Percentiles rank a stretch among this genome's conserved stretches.
Conservation (phyloP, 2,797 vertebrate species). For the Helarctos malayanus region DNA sequence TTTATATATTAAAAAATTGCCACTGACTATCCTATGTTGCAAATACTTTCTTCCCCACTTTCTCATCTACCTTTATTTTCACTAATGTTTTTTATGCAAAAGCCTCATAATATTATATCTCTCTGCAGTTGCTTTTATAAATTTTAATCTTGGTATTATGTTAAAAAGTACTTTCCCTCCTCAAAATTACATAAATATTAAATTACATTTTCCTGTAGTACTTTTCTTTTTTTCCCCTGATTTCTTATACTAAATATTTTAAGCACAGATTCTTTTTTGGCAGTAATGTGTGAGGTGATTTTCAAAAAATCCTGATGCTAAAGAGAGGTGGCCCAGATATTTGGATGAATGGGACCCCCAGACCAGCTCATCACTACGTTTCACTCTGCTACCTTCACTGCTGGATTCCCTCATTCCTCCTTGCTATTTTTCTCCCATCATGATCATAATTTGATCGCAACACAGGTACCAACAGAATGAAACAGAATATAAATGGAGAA, state of each 20-base stretch:
- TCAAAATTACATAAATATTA: not conserved
- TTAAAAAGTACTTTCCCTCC: not conserved
- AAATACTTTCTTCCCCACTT: not conserved
- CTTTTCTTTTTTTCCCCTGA: not conserved
- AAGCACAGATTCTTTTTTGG: not conserved
- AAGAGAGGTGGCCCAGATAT: not conserved
- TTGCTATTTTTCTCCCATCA: not conserved
- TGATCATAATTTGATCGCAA: not conserved
- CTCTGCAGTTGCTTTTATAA: not conserved
- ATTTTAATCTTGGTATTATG: not conserved
- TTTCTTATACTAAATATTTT: not conserved
- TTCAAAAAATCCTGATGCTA: not conserved
- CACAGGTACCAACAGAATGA: not conserved
- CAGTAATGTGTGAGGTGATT: not conserved
- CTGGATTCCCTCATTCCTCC: not conserved
- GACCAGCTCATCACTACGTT: not conserved
- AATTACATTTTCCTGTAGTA: not conserved
- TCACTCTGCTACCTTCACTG: not conserved
- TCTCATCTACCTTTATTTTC: not conserved
- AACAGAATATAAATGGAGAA: not conserved
- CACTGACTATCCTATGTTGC: not conserved
- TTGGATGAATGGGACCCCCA: not conserved
- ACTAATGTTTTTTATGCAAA: not conserved
- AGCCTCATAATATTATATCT: not conserved
- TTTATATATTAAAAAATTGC: not conserved